These are phyloP conservation scores for Oncopeltus fasciatus DNA, from an alignment of 1,140 invertebrate species.

Conservation along the genomic window DNA sequence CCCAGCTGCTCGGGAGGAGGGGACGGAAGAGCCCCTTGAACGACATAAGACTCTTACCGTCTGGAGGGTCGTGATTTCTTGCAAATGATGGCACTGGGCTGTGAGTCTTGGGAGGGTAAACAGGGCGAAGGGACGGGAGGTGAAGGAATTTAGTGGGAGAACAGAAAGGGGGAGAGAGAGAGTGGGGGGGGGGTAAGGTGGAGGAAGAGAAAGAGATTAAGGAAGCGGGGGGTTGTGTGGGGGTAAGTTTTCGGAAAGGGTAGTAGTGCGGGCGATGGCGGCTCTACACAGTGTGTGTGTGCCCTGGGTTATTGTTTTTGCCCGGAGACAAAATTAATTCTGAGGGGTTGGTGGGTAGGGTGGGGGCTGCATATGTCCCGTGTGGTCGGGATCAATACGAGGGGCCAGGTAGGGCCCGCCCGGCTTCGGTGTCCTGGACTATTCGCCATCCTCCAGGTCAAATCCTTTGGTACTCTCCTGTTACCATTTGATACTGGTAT, in stretches of 20 bases:
- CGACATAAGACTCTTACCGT: too few species aligned
- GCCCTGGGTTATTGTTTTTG: not conserved
- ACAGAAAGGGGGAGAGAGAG: not conserved
- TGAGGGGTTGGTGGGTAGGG: not conserved
- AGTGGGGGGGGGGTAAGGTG: not conserved
- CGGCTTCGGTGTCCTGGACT: not conserved
- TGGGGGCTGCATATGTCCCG: not conserved
- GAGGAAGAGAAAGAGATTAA: too few species aligned
- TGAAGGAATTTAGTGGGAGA: not conserved
- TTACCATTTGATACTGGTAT: too few species aligned
- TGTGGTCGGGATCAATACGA: not conserved
- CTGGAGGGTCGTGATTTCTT: not conserved
- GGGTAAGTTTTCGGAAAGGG: too few species aligned
- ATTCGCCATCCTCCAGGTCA: too few species aligned
- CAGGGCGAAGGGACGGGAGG: not conserved
- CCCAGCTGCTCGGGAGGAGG: too few species aligned
- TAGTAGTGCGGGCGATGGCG: too few species aligned
- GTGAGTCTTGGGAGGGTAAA: not conserved
- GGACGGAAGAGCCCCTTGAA: too few species aligned
- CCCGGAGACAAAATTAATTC: conserved; percentile 1
- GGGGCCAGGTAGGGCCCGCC: not conserved
- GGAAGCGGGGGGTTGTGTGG: not conserved
- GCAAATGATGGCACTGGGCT: not conserved
- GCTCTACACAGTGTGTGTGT: not conserved
- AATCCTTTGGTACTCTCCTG: too few species aligned